Evolutionary conservation across 1,140 invertebrate species (phyloP).

Genomic region (Ditylenchus dipsaci): DNA sequence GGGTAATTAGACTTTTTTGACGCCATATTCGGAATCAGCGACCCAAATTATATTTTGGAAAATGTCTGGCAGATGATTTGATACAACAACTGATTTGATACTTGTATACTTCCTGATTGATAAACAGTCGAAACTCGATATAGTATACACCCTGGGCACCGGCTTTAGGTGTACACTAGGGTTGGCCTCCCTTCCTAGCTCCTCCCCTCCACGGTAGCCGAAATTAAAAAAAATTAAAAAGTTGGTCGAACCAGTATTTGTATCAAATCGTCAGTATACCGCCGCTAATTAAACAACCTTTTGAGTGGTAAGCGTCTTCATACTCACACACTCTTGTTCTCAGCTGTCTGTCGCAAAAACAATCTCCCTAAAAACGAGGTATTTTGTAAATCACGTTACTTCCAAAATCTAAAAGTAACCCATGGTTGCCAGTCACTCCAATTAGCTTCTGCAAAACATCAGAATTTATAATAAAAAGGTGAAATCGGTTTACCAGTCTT

Average conservation of each 20-base stretch:
- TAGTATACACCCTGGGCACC: too few relatives aligned
- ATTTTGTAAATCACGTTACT: not conserved
- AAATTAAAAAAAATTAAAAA: not conserved
- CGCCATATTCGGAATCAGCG: too few relatives aligned
- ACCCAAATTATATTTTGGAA: too few relatives aligned
- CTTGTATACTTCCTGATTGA: too few relatives aligned
- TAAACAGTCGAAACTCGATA: too few relatives aligned
- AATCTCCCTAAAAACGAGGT: not conserved
- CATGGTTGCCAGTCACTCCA: constrained; percentile 9
- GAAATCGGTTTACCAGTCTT: not conserved
- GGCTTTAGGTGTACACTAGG: too few relatives aligned
- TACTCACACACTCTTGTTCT: constrained; percentile 5
- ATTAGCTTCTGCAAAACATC: not conserved
- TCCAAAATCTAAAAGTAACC: not conserved
- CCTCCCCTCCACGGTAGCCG: too few relatives aligned
- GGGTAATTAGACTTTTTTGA: too few relatives aligned
- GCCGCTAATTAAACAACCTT: not conserved
- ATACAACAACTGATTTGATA: too few relatives aligned
- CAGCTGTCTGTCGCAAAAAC: constrained; percentile 5
- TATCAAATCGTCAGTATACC: not conserved
- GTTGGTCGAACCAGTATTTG: not conserved
- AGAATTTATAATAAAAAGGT: not conserved
- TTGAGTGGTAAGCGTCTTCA: constrained; percentile 6
- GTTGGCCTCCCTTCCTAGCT: too few relatives aligned
- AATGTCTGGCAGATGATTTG: too few relatives aligned